Conservation (phyloP, 1,140 invertebrate species). For the Tetramorium simillimum region DNA sequence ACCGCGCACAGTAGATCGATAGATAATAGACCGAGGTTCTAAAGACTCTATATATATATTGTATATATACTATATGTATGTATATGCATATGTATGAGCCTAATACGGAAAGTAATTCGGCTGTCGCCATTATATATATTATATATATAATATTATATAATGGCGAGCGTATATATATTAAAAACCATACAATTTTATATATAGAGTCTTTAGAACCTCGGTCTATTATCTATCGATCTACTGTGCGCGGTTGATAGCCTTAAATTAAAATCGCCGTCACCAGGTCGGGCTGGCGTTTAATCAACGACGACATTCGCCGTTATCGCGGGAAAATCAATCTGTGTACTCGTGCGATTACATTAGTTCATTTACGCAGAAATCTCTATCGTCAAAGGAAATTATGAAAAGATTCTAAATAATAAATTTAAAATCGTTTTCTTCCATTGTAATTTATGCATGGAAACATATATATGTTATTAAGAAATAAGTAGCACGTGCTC, state of each 20-base stretch:
- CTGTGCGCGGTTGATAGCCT: neutral
- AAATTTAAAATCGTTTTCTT: neutral
- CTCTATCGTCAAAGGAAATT: neutral
- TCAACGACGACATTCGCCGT: neutral
- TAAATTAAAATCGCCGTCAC: slow-evolving; percentile 35
- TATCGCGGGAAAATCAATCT: slow-evolving; percentile 30
- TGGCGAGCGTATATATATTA: too few species aligned
- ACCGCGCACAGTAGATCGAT: too few species aligned
- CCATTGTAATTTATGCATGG: neutral
- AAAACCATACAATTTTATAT: neutral
- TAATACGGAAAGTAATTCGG: too few species aligned
- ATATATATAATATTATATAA: neutral
- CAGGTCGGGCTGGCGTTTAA: neutral
- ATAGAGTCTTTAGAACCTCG: neutral
- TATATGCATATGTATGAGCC: too few species aligned
- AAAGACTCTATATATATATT: too few species aligned
- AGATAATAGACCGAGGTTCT: too few species aligned
- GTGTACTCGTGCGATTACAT: neutral
- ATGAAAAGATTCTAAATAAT: neutral
- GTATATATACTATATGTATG: too few species aligned
- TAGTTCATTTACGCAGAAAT: neutral
- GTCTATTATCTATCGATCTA: neutral
- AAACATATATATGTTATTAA: neutral
- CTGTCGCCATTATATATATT: too few species aligned
- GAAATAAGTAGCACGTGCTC: neutral